Evolutionary conservation across 2,113 vertebrate species (phyloP).

Genomic region (Chaenocephalus aceratus): DNA sequence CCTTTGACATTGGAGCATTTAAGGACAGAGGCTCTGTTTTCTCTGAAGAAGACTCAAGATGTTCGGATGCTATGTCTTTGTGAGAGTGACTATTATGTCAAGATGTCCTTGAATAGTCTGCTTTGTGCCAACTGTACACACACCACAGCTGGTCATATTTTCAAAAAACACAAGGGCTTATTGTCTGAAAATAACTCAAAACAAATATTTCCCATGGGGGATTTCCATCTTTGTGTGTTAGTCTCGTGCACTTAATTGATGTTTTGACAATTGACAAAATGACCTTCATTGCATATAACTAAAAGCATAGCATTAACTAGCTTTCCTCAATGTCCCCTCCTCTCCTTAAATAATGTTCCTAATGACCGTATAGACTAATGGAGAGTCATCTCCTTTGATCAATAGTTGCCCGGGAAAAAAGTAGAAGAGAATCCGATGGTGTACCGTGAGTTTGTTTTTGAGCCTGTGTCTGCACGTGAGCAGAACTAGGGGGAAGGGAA

Average conservation of each 20-base stretch:
- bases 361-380: neutral
- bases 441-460: conserved; percentile 40
- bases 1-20: conserved; percentile 3
- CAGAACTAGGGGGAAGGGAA: conserved; percentile 25
- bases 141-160: conserved; percentile 41
- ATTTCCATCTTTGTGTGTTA: neutral
- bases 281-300: neutral
- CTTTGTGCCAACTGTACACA: conserved; percentile 23
- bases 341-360: conserved; percentile 1
- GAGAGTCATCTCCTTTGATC: conserved; percentile 26
- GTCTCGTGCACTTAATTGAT: neutral
- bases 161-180: conserved; percentile 26
- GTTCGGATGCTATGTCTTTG: neutral
- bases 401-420: conserved; percentile 11
- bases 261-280: neutral
- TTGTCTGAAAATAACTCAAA: neutral
- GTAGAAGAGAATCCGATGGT: conserved; percentile 11
- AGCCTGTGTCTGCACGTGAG: conserved; percentile 61
- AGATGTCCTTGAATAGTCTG: conserved; percentile 47
- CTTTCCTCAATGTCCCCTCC: conserved; percentile 1
- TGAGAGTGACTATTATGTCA: conserved; percentile 7
- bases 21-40: conserved; percentile 16
- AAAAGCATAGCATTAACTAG: neutral
- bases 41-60: conserved; percentile 33
- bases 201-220: neutral